Conservation (phyloP, 2,888 invertebrate genomes). For the Apotomis betuletana region DNA sequence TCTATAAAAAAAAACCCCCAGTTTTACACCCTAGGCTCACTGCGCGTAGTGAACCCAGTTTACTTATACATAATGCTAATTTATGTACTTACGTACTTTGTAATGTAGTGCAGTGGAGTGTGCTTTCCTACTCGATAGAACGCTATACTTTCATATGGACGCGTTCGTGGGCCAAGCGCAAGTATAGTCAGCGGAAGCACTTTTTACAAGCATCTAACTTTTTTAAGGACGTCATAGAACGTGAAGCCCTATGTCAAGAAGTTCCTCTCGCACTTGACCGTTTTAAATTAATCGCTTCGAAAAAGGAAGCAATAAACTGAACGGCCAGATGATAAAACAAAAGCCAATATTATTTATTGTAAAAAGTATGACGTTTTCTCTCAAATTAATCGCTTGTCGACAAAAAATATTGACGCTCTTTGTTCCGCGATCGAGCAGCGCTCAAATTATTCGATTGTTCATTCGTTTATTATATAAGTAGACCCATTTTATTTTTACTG, state of each 20-base stretch:
- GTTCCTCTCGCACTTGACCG: neutral
- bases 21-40: too few species aligned
- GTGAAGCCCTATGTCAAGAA: too few species aligned
- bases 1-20: too few species aligned
- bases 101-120: conserved; percentile 38
- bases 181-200: neutral
- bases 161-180: neutral
- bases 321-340: conserved; percentile 35
- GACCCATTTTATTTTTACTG: neutral
- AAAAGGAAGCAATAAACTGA: conserved; percentile 37
- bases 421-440: conserved; percentile 14
- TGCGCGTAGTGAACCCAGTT: too few species aligned
- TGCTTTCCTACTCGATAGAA: conserved; percentile 36
- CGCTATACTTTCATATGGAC: conserved; percentile 6
- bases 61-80: too few species aligned
- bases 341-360: conserved; percentile 36
- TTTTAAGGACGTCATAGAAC: too few species aligned
- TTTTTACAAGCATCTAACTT: too few species aligned
- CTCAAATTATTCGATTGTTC: conserved; percentile 17
- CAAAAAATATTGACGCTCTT: conserved; percentile 25
- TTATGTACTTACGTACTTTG: too few species aligned
- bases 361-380: conserved; percentile 19
- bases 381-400: conserved; percentile 24
- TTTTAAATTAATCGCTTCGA: conserved; percentile 25
- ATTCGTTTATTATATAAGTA: conserved; percentile 8